A percentile compares a stretch with the other conserved stretches of the same genome.
These are phyloP conservation scores for Chaetophractus vellerosus DNA, from an alignment of 2,797 vertebrate genomes.

Conservation along the genomic window DNA sequence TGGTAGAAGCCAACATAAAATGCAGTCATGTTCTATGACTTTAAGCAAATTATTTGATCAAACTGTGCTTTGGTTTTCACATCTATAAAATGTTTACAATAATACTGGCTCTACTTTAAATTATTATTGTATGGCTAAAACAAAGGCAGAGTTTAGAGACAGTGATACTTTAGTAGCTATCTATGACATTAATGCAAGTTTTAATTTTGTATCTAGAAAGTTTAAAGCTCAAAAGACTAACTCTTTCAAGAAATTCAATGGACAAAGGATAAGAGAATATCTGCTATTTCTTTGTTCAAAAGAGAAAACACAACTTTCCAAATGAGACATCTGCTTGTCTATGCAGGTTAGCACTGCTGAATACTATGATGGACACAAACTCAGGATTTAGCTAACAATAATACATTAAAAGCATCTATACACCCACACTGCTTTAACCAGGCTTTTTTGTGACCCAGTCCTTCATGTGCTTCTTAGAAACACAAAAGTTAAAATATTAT, in stretches of 20 bases:
- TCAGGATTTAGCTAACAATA: background rate
- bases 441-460: background rate
- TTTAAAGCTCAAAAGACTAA: background rate
- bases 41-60: background rate
- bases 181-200: background rate
- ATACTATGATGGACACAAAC: background rate
- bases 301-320: background rate
- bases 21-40: background rate
- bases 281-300: background rate
- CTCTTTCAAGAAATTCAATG: constrained; percentile 24
- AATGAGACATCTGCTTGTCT: background rate
- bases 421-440: background rate
- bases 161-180: background rate
- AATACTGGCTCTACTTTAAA: background rate
- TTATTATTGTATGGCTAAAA: background rate
- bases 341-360: background rate
- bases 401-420: background rate
- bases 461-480: background rate
- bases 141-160: background rate
- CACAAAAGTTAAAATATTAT: background rate
- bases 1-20: background rate
- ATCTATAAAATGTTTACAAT: background rate
- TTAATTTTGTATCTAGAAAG: constrained; percentile 9
- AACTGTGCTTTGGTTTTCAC: background rate
- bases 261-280: background rate